A percentile compares a stretch with the other conserved stretches of the same genome.
phyloP scores from a whole-genome alignment of 2,797 vertebrate genomes.

The Protonibea diacanthus region DNA sequence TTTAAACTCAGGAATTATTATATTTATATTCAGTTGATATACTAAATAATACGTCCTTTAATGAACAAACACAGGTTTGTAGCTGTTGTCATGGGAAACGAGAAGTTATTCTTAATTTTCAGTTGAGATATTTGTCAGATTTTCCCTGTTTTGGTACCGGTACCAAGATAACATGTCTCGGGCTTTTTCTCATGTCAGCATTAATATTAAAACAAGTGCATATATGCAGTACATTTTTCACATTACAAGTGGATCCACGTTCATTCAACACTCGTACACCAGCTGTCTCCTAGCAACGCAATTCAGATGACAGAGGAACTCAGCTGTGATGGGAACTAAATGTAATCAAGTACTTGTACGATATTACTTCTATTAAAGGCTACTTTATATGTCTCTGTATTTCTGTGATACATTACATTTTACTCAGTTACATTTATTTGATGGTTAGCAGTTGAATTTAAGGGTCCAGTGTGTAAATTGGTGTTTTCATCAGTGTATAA shows the following conservation, averaged over 20 bases:
- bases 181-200: too few species aligned
- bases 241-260: neutral
- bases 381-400: neutral
- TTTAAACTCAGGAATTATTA: too few species aligned
- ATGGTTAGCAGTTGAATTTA: neutral
- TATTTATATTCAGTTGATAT: neutral
- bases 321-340: neutral
- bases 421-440: neutral
- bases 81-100: slow-evolving; percentile 14
- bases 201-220: too few species aligned
- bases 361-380: neutral
- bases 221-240: too few species aligned
- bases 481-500: too few species aligned
- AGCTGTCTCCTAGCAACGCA: slow-evolving; percentile 7
- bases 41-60: too few species aligned
- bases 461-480: neutral
- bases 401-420: neutral
- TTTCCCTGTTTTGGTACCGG: neutral
- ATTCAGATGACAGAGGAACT: neutral
- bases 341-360: neutral
- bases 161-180: too few species aligned
- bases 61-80: neutral
- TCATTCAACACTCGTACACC: slow-evolving; percentile 1
- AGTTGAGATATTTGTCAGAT: too few species aligned
- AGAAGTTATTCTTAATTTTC: neutral